Evolutionary conservation across 1,140 invertebrate species (phyloP).

Genomic region (Aphis gossypii): DNA sequence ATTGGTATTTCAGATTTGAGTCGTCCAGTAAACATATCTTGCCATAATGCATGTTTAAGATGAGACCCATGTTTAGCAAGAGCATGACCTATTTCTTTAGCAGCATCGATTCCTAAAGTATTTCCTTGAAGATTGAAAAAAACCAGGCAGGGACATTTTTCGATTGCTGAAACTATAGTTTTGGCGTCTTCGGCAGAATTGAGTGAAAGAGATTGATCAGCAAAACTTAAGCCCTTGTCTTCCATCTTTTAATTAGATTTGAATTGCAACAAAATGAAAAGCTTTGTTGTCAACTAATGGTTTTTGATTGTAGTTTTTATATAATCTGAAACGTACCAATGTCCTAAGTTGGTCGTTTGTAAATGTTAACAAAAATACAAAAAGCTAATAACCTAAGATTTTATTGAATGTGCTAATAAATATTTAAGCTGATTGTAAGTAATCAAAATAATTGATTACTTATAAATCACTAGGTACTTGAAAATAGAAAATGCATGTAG

Average conservation of each 20-base stretch:
- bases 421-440: background rate
- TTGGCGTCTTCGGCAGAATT: conserved; percentile 73
- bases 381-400: conserved; percentile 6
- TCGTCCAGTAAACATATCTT: conserved; percentile 94
- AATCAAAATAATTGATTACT: background rate
- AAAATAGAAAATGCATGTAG: background rate
- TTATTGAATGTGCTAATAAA: background rate
- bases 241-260: conserved; percentile 53
- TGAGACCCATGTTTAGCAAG: conserved; percentile 76
- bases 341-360: conserved; percentile 48
- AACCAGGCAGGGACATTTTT: conserved; percentile 70
- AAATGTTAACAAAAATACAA: conserved; percentile 1
- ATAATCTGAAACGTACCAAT: conserved; percentile 57
- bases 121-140: conserved; percentile 90
- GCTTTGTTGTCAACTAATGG: conserved; percentile 25
- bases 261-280: conserved; percentile 15
- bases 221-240: conserved; percentile 70
- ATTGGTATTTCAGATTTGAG: conserved; percentile 94
- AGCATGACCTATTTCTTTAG: conserved; percentile 81
- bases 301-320: conserved; percentile 52
- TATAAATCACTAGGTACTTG: background rate
- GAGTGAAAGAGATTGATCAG: conserved; percentile 73
- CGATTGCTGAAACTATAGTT: conserved; percentile 72
- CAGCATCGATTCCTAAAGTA: conserved; percentile 88
- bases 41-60: conserved; percentile 87